Conservation (phyloP, 2,113 vertebrate genomes). For the Dendrocopos noguchii region DNA sequence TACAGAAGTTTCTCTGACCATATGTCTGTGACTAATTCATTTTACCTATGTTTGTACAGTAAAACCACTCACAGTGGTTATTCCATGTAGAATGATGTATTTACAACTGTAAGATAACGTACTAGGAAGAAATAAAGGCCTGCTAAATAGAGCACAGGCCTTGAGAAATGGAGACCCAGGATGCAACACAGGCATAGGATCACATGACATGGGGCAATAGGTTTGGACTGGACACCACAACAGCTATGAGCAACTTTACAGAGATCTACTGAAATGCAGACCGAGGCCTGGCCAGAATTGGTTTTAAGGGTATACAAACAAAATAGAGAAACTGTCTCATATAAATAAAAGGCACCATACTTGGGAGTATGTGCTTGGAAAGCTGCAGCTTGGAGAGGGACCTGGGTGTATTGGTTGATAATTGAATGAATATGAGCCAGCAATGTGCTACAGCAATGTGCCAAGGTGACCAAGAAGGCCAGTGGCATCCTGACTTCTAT, state of each 20-base stretch:
- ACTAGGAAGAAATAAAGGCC: not conserved
- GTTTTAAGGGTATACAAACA: not conserved
- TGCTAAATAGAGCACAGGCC: not conserved
- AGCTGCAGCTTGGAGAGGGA: no score
- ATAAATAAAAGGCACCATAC: not conserved
- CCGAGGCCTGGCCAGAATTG: not conserved
- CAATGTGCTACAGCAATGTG: no score
- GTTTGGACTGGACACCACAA: not conserved
- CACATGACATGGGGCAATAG: not conserved
- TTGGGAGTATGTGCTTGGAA: no score
- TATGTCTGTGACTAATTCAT: not conserved
- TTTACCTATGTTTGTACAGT: not conserved
- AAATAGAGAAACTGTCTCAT: not conserved
- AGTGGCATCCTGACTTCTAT: no score
- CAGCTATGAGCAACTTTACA: not conserved
- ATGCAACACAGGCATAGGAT: not conserved
- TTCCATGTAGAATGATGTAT: not conserved
- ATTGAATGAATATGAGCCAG: no score
- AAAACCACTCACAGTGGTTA: not conserved
- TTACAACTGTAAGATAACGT: not conserved
- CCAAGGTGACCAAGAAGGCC: no score
- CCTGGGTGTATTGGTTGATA: no score
- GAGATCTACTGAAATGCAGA: not conserved
- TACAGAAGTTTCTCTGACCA: not conserved
- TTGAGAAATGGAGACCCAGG: not conserved